Evolutionary conservation across 2,113 vertebrate species (phyloP).

Genomic region (Cebidichthys violaceus): DNA sequence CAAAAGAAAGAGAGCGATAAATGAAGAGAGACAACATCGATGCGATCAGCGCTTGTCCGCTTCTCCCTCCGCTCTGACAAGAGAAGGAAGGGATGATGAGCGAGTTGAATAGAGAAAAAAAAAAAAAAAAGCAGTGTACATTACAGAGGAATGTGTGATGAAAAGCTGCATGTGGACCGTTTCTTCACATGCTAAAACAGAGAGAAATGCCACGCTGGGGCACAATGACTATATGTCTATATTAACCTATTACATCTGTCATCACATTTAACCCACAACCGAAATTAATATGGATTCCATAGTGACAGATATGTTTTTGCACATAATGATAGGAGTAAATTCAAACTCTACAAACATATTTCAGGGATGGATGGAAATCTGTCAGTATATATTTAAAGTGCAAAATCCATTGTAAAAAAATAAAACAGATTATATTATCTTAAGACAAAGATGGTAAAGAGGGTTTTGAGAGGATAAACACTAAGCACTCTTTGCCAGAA

Average conservation of each 20-base stretch:
- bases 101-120: constrained; percentile 19
- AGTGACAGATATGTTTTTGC: not conserved
- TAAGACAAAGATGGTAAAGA: not conserved
- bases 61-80: constrained; percentile 43
- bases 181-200: not conserved
- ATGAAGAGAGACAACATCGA: constrained; percentile 58
- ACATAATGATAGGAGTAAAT: not conserved
- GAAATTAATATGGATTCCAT: not conserved
- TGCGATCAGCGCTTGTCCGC: constrained; percentile 56
- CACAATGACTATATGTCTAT: constrained; percentile 8
- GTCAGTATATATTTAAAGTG: not conserved
- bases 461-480: not conserved
- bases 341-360: not conserved
- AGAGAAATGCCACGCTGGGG: constrained; percentile 19
- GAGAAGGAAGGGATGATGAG: constrained; percentile 48
- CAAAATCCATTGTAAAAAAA: not conserved
- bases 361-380: not conserved
- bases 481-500: not conserved
- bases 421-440: not conserved
- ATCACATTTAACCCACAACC: not conserved
- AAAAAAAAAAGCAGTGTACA: constrained; percentile 2
- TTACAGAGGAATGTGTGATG: constrained; percentile 33
- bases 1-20: constrained; percentile 53
- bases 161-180: constrained; percentile 8
- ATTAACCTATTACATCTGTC: not conserved